phyloP scores from a whole-genome alignment of 2,113 vertebrate genomes.

The Suricata suricatta region DNA sequence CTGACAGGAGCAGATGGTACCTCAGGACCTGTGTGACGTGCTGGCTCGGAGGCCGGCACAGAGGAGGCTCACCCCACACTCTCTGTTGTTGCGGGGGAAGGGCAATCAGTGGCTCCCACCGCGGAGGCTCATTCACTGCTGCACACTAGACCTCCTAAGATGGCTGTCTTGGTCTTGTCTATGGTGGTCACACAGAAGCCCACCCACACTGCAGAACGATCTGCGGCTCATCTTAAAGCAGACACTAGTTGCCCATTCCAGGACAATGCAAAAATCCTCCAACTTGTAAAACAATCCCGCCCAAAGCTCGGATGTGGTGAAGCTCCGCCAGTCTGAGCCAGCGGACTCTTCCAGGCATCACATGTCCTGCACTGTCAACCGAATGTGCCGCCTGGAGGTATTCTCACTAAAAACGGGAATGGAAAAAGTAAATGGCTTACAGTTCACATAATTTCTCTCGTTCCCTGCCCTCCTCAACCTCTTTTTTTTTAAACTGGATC shows the following conservation, averaged over 20 bases:
- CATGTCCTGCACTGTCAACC: accelerated
- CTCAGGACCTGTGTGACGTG: not conserved
- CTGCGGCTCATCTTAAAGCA: not conserved
- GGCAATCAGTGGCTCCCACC: not conserved
- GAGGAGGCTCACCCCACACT: accelerated
- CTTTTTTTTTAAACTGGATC: too few relatives aligned
- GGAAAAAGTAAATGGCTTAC: not conserved
- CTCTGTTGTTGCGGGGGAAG: not conserved
- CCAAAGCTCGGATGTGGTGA: not conserved
- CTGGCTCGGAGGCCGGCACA: not conserved
- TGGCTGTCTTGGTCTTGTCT: not conserved
- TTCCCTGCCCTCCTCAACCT: accelerated
- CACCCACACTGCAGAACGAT: not conserved
- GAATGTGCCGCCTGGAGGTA: not conserved
- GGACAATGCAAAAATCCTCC: not conserved
- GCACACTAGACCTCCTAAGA: not conserved
- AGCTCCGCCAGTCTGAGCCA: not conserved
- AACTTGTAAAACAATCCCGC: not conserved
- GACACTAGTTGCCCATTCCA: not conserved
- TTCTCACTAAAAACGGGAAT: not conserved
- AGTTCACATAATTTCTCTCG: not conserved
- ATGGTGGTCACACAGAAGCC: not conserved
- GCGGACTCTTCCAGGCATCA: not conserved
- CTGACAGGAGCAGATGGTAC: not conserved
- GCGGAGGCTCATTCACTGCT: accelerated